Evolutionary conservation across 2,797 vertebrate genomes (phyloP).

Genomic region (Semotilus atromaculatus): DNA sequence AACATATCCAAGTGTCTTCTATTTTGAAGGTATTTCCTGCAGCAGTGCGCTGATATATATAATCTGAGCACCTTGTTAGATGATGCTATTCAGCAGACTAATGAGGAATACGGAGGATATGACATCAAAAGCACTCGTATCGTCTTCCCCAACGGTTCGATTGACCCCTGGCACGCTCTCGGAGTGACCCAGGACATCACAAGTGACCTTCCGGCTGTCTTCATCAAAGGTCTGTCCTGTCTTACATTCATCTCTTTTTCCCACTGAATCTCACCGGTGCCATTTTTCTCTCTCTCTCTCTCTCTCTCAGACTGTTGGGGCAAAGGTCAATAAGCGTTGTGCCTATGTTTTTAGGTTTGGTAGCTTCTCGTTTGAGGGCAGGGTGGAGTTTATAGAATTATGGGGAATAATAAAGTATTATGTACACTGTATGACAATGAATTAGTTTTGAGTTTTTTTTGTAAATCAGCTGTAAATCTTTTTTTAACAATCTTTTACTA

Average conservation of each 20-base stretch:
- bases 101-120: constrained; percentile 71
- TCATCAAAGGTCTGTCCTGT: constrained; percentile 69
- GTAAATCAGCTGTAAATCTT: too few relatives aligned
- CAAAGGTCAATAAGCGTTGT: background rate
- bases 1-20: too few relatives aligned
- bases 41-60: constrained; percentile 74
- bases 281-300: background rate
- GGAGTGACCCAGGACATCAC: constrained; percentile 72
- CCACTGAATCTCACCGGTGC: background rate
- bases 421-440: too few relatives aligned
- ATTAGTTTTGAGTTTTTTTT: too few relatives aligned
- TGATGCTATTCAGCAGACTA: constrained; percentile 69
- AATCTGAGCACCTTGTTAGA: constrained; percentile 69
- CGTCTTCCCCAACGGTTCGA: constrained; percentile 76
- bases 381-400: background rate
- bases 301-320: background rate
- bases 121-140: constrained; percentile 67
- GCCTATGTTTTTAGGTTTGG: background rate
- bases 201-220: constrained; percentile 72
- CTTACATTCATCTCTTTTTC: constrained; percentile 3
- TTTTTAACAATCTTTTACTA: too few relatives aligned
- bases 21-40: constrained; percentile 67
- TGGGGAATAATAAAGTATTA: too few relatives aligned
- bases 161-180: constrained; percentile 78
- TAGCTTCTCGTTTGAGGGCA: background rate